Evolutionary conservation across 2,888 invertebrate species (phyloP).

Genomic region (Aphidoletes aphidimyza): DNA sequence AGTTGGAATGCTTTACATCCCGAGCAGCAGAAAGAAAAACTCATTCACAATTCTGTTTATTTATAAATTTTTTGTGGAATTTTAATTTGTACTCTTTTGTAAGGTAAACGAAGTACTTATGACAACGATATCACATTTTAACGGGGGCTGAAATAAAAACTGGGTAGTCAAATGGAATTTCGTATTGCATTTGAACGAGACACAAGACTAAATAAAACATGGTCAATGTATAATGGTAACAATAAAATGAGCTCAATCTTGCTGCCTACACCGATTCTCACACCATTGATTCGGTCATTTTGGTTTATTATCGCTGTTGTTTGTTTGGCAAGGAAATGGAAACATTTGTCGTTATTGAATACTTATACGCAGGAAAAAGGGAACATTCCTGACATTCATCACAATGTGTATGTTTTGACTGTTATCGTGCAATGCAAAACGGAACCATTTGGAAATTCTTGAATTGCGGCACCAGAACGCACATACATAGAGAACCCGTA

Average conservation of each 20-base stretch:
- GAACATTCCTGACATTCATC: background rate
- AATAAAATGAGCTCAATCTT: background rate
- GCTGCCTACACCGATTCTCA: background rate
- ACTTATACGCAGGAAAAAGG: background rate
- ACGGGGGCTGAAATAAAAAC: background rate
- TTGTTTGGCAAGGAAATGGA: background rate
- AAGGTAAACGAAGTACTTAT: slow-evolving; percentile 29
- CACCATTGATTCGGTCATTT: background rate
- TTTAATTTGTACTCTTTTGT: slow-evolving; percentile 17
- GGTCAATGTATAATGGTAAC: background rate
- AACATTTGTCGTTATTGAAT: slow-evolving; percentile 16
- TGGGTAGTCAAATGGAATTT: no score
- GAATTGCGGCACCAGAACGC: no score
- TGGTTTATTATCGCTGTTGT: background rate
- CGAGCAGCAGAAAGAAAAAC: background rate
- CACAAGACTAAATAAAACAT: background rate
- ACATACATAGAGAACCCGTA: slow-evolving; percentile 5
- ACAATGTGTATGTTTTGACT: background rate
- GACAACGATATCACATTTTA: background rate
- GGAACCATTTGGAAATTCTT: background rate
- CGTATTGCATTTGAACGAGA: background rate
- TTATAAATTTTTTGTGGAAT: slow-evolving; percentile 7
- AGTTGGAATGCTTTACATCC: no score
- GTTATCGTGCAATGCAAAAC: background rate
- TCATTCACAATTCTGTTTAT: slow-evolving; percentile 5